Evolutionary conservation across 2,888 invertebrate genomes (phyloP).

Genomic region (Lithophane ornitopus): DNA sequence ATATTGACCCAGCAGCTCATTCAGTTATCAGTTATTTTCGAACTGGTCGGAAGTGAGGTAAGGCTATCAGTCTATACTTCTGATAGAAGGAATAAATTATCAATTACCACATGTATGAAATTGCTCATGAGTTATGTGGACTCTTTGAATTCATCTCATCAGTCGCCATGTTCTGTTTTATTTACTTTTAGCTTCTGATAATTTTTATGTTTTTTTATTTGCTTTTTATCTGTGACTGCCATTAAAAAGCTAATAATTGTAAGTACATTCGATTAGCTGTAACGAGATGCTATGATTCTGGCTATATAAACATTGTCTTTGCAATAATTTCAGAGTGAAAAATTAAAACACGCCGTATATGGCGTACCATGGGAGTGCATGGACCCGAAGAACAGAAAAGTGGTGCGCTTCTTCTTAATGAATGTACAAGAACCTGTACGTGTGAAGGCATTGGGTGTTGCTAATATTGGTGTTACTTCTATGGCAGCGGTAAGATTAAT

Average conservation of each 20-base stretch:
- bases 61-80: slow-evolving; percentile 1
- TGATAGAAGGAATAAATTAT: no score
- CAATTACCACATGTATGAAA: background rate
- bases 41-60: slow-evolving; percentile 69
- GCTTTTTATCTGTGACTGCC: no score
- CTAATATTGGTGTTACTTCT: slow-evolving; percentile 72
- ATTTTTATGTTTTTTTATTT: no score
- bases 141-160: no score
- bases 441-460: slow-evolving; percentile 71
- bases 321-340: slow-evolving; percentile 63
- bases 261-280: no score
- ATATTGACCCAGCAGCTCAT: slow-evolving; percentile 69
- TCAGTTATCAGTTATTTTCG: slow-evolving; percentile 70
- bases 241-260: no score
- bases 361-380: slow-evolving; percentile 75
- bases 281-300: no score
- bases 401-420: slow-evolving; percentile 68
- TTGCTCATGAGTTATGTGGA: background rate
- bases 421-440: slow-evolving; percentile 72
- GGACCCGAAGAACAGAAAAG: slow-evolving; percentile 66
- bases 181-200: no score
- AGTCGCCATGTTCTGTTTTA: no score
- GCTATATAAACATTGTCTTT: no score
- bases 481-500: slow-evolving; percentile 70
- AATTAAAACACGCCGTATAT: slow-evolving; percentile 70